phyloP scores from a whole-genome alignment of 2,113 vertebrate genomes.

The Esox niger region DNA sequence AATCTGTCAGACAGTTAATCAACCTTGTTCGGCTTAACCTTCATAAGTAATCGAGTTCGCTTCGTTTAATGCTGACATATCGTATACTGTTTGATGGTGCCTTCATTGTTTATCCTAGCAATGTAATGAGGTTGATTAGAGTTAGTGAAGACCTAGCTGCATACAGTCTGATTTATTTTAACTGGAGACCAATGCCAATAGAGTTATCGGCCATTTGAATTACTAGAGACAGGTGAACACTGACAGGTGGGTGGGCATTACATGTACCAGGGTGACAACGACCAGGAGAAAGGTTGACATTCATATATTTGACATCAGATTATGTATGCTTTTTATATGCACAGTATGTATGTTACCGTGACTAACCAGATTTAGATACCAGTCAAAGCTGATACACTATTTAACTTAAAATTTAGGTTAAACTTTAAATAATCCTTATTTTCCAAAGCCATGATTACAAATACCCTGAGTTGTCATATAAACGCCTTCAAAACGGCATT shows the following conservation, averaged over 20 bases:
- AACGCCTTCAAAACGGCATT: slow-evolving; percentile 2
- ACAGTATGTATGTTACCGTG: background rate
- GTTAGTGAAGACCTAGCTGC: too few relatives aligned
- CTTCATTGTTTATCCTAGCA: too few relatives aligned
- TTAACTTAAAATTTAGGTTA: background rate
- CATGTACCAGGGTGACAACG: background rate
- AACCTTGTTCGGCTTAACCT: too few relatives aligned
- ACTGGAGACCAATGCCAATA: background rate
- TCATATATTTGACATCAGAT: background rate
- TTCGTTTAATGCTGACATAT: background rate
- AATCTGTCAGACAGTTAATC: too few relatives aligned
- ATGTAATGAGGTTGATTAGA: too few relatives aligned
- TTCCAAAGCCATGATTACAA: background rate
- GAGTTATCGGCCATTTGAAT: background rate
- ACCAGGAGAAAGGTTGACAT: background rate
- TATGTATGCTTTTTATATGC: too few relatives aligned
- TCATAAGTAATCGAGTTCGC: background rate
- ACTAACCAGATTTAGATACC: background rate
- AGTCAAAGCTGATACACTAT: background rate
- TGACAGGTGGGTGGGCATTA: background rate
- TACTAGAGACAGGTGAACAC: background rate
- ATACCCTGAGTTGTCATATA: background rate
- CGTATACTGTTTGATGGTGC: too few relatives aligned
- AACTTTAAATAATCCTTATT: background rate
- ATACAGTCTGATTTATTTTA: background rate